Base-by-base conservation (phyloP, 1,140 invertebrate species). In the Drosophila orosa region DNA sequence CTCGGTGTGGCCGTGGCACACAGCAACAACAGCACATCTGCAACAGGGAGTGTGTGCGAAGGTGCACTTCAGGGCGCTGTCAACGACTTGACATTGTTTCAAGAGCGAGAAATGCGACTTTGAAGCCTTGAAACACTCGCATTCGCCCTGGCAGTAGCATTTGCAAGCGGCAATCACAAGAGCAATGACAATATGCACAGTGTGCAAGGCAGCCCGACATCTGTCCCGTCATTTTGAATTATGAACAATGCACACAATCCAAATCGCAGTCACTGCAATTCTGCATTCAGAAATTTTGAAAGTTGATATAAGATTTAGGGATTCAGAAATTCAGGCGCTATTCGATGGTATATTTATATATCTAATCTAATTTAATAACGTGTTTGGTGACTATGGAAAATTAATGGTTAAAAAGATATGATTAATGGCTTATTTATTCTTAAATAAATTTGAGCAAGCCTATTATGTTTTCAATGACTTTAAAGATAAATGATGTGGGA, bases 61-160 rank as follows among this genome's bases (percentile, higher is more conserved):
- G 60, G 73, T 66, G 61, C 74, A 82, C 81, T 84, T 75, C 59
- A 86, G 73, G 62, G 74, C 68, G 65, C 71, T 73, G 78, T 86
- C 82, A 85, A 81, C 82, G 68, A 85, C 78, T 82, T 86, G 81
- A 85, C 81, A 85, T 85, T 85, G 81, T 85, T 86, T 86, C 74
- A 85, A 85, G 83, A 86, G 81, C 74, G 54, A 56, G 40, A 57
- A 81, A 63, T 71, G 84, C 83, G 82, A 77, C 80, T 82, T 78
- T 78, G 84, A 66, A 78, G 73, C 81, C 62, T 45, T 75, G 57
- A 71, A 75, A 66, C 55, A 78, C 42, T 54, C 40, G 52, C 54
- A 45, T 27, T 67, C 37, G 63, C 55, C 76, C 71, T 82, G 55
- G 62, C 80, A 22, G 29, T 3, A n/a, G 47, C 27, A 19, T 17